These are phyloP conservation scores for Diplodus sargus DNA, from an alignment of 2,797 vertebrate species.

Conservation along the genomic window DNA sequence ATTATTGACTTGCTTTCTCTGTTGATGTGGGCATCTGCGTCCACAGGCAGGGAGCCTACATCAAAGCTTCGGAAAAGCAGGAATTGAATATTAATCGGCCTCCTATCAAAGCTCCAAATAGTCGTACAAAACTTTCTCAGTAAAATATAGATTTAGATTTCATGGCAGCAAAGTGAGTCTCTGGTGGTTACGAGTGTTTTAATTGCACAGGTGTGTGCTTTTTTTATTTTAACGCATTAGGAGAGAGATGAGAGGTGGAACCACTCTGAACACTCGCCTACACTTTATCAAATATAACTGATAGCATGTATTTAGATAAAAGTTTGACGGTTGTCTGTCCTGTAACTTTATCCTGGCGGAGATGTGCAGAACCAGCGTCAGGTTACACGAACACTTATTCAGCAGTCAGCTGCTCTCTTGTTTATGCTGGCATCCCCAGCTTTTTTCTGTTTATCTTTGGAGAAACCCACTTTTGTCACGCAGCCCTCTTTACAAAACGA, in stretches of 20 bases:
- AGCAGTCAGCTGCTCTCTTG: not conserved
- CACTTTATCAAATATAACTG: not conserved
- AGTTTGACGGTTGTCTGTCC: not conserved
- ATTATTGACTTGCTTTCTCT: slow-evolving; percentile 27
- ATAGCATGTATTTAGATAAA: not conserved
- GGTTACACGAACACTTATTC: not conserved
- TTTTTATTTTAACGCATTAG: not conserved
- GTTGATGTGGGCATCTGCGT: slow-evolving; percentile 32
- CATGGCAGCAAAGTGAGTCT: slow-evolving; percentile 6
- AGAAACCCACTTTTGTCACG: not conserved
- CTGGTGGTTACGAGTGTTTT: slow-evolving; percentile 24
- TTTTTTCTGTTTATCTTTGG: not conserved
- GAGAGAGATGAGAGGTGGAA: not conserved
- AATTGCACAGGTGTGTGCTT: slow-evolving; percentile 14
- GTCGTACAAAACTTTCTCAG: not conserved
- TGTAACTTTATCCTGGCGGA: not conserved
- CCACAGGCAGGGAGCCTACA: slow-evolving; percentile 3
- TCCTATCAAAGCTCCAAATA: slow-evolving; percentile 32
- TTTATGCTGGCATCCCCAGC: not conserved
- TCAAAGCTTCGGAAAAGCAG: slow-evolving; percentile 25
- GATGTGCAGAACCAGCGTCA: slow-evolving; percentile 1
- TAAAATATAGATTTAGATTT: slow-evolving; percentile 18
- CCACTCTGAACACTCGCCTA: not conserved
- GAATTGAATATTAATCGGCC: slow-evolving; percentile 29
- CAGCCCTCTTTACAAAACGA: not conserved